A percentile compares a stretch with the other conserved stretches of the same genome.
Conservation (phyloP, 2,888 invertebrate species). For the Lepidocyrtinus sp. region DNA sequence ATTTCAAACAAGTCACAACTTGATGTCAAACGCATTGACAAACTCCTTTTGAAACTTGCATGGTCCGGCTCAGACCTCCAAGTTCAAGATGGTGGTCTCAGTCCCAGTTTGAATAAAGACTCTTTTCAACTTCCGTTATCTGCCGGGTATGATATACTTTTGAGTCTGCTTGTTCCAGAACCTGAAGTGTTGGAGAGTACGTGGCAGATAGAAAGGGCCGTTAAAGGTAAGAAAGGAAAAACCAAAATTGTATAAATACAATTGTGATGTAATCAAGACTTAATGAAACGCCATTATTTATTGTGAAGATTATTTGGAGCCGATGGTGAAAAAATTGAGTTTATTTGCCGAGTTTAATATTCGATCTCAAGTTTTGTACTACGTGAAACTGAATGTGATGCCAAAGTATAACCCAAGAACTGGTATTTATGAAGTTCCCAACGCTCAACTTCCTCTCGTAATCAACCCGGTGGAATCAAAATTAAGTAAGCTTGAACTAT, state of each 20-base stretch:
- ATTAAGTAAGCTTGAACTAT: constrained; percentile 75
- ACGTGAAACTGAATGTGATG: constrained; percentile 83
- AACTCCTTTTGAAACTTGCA: constrained; percentile 46
- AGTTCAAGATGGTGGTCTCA: constrained; percentile 18
- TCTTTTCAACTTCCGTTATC: constrained; percentile 75
- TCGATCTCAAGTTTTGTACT: constrained; percentile 91
- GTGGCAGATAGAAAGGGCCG: constrained; percentile 80
- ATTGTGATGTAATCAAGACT: constrained; percentile 30
- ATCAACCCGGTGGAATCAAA: constrained; percentile 91
- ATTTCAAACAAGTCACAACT: constrained; percentile 63
- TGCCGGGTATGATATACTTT: constrained; percentile 82
- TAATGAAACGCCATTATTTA: constrained; percentile 67
- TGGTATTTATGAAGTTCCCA: constrained; percentile 79
- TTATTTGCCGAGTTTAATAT: constrained; percentile 84
- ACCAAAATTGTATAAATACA: too few relatives aligned
- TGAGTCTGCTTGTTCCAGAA: constrained; percentile 87
- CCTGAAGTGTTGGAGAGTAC: constrained; percentile 81
- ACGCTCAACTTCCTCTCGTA: constrained; percentile 83
- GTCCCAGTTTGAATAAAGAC: constrained; percentile 34
- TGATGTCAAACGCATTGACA: constrained; percentile 45
- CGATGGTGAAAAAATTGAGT: constrained; percentile 81
- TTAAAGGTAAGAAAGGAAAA: constrained; percentile 75
- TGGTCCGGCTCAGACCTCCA: constrained; percentile 29
- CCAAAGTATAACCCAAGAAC: constrained; percentile 75
- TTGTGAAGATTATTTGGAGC: constrained; percentile 81